phyloP scores from a whole-genome alignment of 1,140 invertebrate genomes.

The Holcopasites calliopsidis region DNA sequence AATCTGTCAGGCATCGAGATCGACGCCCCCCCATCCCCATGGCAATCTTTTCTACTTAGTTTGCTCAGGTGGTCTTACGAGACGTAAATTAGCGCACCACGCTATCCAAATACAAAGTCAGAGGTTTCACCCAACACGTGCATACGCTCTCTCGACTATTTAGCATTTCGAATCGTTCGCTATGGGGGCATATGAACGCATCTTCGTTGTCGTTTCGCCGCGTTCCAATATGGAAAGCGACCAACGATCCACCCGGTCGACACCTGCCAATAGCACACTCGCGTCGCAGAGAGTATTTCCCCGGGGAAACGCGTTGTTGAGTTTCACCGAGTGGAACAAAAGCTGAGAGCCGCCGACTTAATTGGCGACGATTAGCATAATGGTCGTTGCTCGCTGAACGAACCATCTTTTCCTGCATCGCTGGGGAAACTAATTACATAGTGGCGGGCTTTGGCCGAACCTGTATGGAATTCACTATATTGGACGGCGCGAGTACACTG shows the following conservation, averaged over 20 bases:
- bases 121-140: background rate
- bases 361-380: conserved; percentile 59
- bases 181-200: background rate
- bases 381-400: conserved; percentile 36
- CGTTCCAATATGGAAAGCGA: conserved; percentile 18
- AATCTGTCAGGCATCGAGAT: background rate
- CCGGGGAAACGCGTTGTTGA: conserved; percentile 7
- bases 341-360: conserved; percentile 50
- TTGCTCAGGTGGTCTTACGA: conserved; percentile 5
- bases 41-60: background rate
- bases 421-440: conserved; percentile 47
- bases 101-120: conserved; percentile 1
- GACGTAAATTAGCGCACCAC: background rate
- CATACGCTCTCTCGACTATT: background rate
- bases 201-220: conserved; percentile 12
- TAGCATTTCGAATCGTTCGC: background rate
- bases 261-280: conserved; percentile 33
- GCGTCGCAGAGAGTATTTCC: background rate
- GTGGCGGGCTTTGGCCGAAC: conserved; percentile 30
- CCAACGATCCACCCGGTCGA: conserved; percentile 10
- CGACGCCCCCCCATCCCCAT: background rate
- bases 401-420: conserved; percentile 41
- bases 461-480: conserved; percentile 2
- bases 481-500: conserved; percentile 18
- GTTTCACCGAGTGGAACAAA: conserved; percentile 30